Evolutionary conservation across 2,113 vertebrate genomes (phyloP).

Genomic region (Pseudorectes ferrugineus): DNA sequence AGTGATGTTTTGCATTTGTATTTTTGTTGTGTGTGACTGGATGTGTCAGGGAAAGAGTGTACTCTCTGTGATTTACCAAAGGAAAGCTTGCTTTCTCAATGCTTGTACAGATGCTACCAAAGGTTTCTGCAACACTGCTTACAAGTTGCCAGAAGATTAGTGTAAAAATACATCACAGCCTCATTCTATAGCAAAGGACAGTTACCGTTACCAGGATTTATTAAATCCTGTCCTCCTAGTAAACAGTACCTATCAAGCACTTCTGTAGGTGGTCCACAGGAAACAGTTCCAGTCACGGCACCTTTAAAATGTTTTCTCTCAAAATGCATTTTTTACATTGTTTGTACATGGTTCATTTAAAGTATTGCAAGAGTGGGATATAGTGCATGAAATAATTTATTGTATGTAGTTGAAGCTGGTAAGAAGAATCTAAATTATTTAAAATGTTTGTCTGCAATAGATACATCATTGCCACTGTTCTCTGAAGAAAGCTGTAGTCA

Average conservation of each 20-base stretch:
- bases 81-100: slow-evolving; percentile 6
- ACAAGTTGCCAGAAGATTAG: slow-evolving; percentile 5
- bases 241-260: background rate
- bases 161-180: background rate
- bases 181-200: background rate
- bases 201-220: background rate
- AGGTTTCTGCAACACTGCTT: slow-evolving; percentile 12
- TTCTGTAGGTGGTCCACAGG: background rate
- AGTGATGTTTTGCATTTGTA: background rate
- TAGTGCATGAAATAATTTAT: background rate
- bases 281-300: background rate
- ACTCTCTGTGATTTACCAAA: background rate
- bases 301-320: background rate
- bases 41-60: background rate
- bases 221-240: background rate
- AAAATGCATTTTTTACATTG: background rate
- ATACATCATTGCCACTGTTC: background rate
- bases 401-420: background rate
- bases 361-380: background rate
- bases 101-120: background rate
- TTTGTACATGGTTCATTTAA: background rate
- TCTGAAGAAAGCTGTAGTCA: background rate
- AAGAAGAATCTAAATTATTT: background rate
- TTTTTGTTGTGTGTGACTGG: background rate
- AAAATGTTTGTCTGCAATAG: background rate